Percentiles rank a stretch among this genome's conserved stretches.
phyloP scores from a whole-genome alignment of 2,888 invertebrate genomes.

The Drosophila greeni region DNA sequence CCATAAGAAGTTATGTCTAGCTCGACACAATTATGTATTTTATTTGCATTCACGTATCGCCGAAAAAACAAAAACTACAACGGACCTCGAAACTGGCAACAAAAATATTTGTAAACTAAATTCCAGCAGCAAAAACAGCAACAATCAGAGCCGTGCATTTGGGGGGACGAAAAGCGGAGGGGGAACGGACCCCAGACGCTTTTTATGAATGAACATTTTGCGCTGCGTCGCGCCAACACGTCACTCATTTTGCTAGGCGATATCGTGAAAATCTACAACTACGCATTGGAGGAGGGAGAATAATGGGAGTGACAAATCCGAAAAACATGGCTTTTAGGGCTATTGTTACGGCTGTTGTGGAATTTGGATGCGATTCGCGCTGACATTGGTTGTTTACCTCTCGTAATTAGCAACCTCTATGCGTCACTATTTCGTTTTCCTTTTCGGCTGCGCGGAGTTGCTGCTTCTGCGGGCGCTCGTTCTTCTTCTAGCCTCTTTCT shows the following conservation, averaged over 20 bases:
- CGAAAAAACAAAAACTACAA: slow-evolving; percentile 1
- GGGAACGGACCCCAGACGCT: slow-evolving; percentile 15
- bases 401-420: slow-evolving; percentile 45
- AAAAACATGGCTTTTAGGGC: not conserved
- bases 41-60: not conserved
- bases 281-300: slow-evolving; percentile 16
- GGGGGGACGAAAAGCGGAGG: slow-evolving; percentile 3
- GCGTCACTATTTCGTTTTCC: slow-evolving; percentile 35
- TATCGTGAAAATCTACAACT: slow-evolving; percentile 29
- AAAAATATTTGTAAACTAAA: slow-evolving; percentile 27
- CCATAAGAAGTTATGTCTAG: not conserved
- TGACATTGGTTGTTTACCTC: slow-evolving; percentile 37
- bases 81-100: not conserved
- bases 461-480: slow-evolving; percentile 14
- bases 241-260: slow-evolving; percentile 14
- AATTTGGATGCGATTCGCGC: slow-evolving; percentile 4
- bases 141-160: not conserved
- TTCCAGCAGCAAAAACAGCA: slow-evolving; percentile 15
- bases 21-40: slow-evolving; percentile 1
- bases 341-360: slow-evolving; percentile 8
- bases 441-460: slow-evolving; percentile 23
- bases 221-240: slow-evolving; percentile 30
- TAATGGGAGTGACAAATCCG: slow-evolving; percentile 1
- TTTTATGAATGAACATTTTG: slow-evolving; percentile 62
- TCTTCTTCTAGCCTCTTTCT: slow-evolving; percentile 16